These are phyloP conservation scores for Drosophila histrio DNA, from an alignment of 2,888 invertebrate species.

Conservation along the genomic window DNA sequence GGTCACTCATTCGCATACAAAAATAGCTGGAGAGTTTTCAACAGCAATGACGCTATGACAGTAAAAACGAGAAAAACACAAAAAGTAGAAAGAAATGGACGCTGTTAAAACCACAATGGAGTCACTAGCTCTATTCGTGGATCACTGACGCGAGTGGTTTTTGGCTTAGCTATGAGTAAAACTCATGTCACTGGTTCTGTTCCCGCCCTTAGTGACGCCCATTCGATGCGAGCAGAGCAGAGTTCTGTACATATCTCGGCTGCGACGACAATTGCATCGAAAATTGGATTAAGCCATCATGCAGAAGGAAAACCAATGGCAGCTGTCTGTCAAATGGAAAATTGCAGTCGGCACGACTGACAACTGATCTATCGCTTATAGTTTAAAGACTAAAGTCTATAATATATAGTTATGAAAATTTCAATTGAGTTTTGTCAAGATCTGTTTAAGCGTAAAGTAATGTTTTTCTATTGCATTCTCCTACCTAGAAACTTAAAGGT, in stretches of 20 bases:
- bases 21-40: constrained; percentile 52
- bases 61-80: neutral
- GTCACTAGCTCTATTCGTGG: constrained; percentile 46
- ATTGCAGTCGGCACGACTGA: constrained; percentile 7
- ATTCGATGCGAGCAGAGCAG: neutral
- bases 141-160: constrained; percentile 38
- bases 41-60: constrained; percentile 9
- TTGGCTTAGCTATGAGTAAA: constrained; percentile 31
- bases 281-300: constrained; percentile 73
- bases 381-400: neutral
- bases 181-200: constrained; percentile 22
- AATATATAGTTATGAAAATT: neutral
- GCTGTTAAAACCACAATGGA: constrained; percentile 64
- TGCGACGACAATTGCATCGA: constrained; percentile 74
- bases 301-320: constrained; percentile 54
- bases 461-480: too few species aligned
- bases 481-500: too few species aligned
- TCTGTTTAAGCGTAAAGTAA: too few species aligned
- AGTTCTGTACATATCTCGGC: constrained; percentile 45
- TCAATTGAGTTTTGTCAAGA: neutral
- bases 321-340: constrained; percentile 42
- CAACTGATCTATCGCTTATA: constrained; percentile 17
- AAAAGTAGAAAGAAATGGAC: constrained; percentile 27
- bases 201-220: constrained; percentile 2
- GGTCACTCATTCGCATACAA: constrained; percentile 26